Evolutionary conservation across 1,140 invertebrate genomes (phyloP), one percentile per base, ranked within the genome.

Genomic region (Drosophila busckii): DNA sequence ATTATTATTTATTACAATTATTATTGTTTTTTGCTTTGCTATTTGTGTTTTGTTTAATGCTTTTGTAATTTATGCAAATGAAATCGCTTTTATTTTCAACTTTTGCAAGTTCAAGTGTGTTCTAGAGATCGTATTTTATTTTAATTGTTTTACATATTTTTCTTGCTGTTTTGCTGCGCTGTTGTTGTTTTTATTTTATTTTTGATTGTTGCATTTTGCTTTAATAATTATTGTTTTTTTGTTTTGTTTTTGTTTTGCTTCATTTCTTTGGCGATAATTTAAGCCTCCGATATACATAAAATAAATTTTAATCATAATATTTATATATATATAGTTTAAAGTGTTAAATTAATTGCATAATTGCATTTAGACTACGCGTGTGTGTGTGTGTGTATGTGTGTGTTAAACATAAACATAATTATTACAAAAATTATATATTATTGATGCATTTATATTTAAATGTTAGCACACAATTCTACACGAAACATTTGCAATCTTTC

Each of bases 211-310:
- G 25, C 45, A 7, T 16, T 42, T 59, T 25, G 29, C 17, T 31
- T 49, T 50, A 10, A 15, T 9, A 34, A 19, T 13, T 20, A 38
- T 35, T 9, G 23, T 23, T 37, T 16, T 16, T 25, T 54, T 52
- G n/a, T 34, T 29, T 62, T 46, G 19, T 31, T 42, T 55, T 45
- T 35, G 19, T 46, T 59, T 59, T 59, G 50, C 55, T 64, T 64
- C 54, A 28, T 60, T 80, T 83, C 84, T 86, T 86, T 86, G 84
- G 84, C 84, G 84, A 78, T 86, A 84, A 83, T 86, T 86, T 86
- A 86, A 86, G 84, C 84, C 84, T 86, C 84, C 84, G 84, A 86
- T 86, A 82, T 82, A 82, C 73, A n/a, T n/a, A 78, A 78, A 63
- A 73, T 78, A 73, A 82, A 78, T 78, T 67, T 67, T 52, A 63